Evolutionary conservation across 1,140 invertebrate genomes (phyloP).

Genomic region (Drosophila lacertosa): DNA sequence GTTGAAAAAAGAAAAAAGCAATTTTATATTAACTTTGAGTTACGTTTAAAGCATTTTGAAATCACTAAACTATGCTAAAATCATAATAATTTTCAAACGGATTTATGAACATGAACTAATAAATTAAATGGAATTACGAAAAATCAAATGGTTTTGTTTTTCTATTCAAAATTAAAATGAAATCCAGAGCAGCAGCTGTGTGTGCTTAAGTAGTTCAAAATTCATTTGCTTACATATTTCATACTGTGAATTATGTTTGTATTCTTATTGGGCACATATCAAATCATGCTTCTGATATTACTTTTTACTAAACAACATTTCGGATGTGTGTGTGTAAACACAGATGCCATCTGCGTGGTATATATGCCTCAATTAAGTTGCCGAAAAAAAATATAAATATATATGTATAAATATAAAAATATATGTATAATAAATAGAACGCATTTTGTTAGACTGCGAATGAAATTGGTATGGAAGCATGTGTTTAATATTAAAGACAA

Average conservation of each 20-base stretch:
- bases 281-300: neutral
- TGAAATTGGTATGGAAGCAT: constrained; percentile 9
- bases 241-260: neutral
- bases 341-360: neutral
- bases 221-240: neutral
- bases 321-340: neutral
- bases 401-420: neutral
- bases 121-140: neutral
- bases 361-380: constrained; percentile 20
- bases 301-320: neutral
- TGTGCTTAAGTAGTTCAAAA: neutral
- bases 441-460: neutral
- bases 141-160: too few relatives aligned
- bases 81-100: too few relatives aligned
- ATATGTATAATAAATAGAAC: neutral
- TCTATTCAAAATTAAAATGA: neutral
- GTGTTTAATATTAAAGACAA: constrained; percentile 35
- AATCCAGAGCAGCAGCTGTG: neutral
- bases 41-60: too few relatives aligned
- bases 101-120: neutral
- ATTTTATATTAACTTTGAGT: too few relatives aligned
- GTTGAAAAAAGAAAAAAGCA: too few relatives aligned
- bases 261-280: neutral
- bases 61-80: too few relatives aligned
- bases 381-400: constrained; percentile 4